phyloP scores from a whole-genome alignment of 2,113 vertebrate species.

The Brachypteracias leptosomus region DNA sequence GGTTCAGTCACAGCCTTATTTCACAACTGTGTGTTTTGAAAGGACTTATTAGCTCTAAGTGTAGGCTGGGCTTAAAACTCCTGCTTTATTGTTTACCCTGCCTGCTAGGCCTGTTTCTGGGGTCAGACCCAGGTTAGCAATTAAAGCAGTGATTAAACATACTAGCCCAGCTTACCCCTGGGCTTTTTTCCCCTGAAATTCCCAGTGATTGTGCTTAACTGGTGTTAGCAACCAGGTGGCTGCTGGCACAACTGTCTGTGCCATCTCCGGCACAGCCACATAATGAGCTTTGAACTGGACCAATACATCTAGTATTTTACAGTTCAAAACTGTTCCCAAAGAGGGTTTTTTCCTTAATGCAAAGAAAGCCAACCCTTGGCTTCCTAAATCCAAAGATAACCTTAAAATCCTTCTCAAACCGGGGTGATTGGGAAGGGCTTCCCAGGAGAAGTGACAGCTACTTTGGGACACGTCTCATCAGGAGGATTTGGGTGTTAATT shows the following conservation, averaged over 20 bases:
- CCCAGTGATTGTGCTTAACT: not conserved
- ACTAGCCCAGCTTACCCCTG: not conserved
- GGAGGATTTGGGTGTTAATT: not conserved
- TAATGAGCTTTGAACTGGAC: not conserved
- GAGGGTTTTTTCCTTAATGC: fast-evolving
- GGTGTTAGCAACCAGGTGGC: not conserved
- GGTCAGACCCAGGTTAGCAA: slow-evolving; percentile 37
- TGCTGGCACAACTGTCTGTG: not conserved
- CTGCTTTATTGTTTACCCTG: slow-evolving; percentile 30
- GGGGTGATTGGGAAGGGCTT: not conserved
- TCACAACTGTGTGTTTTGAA: not conserved
- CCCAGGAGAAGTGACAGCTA: not conserved
- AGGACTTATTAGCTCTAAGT: not conserved
- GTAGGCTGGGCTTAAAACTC: not conserved
- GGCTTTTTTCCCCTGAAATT: not conserved
- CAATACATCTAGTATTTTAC: not conserved
- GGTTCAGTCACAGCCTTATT: not conserved
- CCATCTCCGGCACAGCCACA: not conserved
- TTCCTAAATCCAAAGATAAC: not conserved
- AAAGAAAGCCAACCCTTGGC: not conserved
- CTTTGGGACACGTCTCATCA: not conserved
- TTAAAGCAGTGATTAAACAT: slow-evolving; percentile 26
- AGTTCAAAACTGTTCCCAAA: not conserved
- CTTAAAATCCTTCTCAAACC: not conserved
- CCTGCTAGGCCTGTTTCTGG: slow-evolving; percentile 32